phyloP scores from a whole-genome alignment of 2,797 vertebrate genomes.

The Sardinella longiceps region DNA sequence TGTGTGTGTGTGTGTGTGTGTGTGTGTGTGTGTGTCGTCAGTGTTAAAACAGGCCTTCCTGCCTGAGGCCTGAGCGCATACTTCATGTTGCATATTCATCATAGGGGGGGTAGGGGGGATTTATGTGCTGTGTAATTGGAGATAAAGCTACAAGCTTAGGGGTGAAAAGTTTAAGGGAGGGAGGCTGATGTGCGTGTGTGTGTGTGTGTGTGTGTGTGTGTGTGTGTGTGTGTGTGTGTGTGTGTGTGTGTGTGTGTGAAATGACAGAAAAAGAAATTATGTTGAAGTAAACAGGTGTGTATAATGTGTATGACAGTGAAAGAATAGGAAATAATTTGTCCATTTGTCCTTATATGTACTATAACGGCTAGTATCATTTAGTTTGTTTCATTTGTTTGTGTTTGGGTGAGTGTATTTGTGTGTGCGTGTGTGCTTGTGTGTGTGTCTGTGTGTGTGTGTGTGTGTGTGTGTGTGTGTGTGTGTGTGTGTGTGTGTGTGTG shows the following conservation, averaged over 20 bases:
- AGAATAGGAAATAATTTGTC: too few relatives aligned
- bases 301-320: neutral
- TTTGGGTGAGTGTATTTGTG: neutral
- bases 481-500: neutral
- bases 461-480: neutral
- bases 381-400: neutral
- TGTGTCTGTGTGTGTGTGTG: neutral
- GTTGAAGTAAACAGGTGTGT: neutral
- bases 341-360: neutral
- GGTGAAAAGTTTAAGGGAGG: neutral
- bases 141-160: neutral
- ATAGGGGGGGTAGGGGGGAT: neutral
- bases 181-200: neutral
- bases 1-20: too few relatives aligned
- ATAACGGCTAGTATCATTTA: too few relatives aligned
- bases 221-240: slow-evolving; percentile 23
- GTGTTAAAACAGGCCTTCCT: too few relatives aligned
- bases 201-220: neutral
- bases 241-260: neutral
- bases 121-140: neutral
- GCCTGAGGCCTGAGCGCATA: too few relatives aligned
- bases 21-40: too few relatives aligned
- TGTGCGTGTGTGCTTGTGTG: neutral
- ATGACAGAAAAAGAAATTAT: neutral
- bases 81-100: neutral